phyloP scores from a whole-genome alignment of 2,888 invertebrate species.

The Leptura quadrifasciata region DNA sequence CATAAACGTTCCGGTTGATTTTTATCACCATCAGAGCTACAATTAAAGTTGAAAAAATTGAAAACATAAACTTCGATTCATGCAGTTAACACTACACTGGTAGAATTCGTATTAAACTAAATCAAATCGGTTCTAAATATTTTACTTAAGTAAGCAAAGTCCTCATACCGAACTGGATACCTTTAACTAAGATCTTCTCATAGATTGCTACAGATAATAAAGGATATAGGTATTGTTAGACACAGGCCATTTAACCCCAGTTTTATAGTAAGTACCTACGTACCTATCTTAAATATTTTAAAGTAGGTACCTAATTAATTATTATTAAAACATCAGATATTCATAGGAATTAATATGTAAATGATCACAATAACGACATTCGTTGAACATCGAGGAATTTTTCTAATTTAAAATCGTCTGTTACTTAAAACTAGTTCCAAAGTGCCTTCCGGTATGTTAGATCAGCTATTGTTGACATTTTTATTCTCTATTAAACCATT shows the following conservation, averaged over 20 bases:
- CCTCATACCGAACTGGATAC: not conserved
- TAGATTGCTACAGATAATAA: not conserved
- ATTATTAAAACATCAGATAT: slow-evolving; percentile 21
- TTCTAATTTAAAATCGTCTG: slow-evolving; percentile 3
- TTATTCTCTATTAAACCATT: not conserved
- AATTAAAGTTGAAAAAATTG: too few species aligned
- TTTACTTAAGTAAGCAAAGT: not conserved
- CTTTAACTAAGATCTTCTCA: not conserved
- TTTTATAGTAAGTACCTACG: not conserved
- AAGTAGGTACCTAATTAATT: slow-evolving; percentile 17
- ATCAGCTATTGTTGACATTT: slow-evolving; percentile 1
- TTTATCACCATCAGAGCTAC: too few species aligned
- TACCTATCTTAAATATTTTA: slow-evolving; percentile 4
- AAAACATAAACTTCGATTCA: too few species aligned
- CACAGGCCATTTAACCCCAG: not conserved
- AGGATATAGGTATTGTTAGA: not conserved
- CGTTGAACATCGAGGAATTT: slow-evolving; percentile 10
- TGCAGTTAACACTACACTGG: too few species aligned
- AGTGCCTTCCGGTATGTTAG: slow-evolving; percentile 3
- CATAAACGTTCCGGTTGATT: too few species aligned
- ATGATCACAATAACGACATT: slow-evolving; percentile 9
- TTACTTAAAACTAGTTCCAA: slow-evolving; percentile 6
- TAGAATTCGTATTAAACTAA: too few species aligned
- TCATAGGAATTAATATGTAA: slow-evolving; percentile 18
- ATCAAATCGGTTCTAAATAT: not conserved